A percentile compares a stretch with the other conserved stretches of the same genome.
Evolutionary conservation across 2,888 invertebrate species (phyloP).

Genomic region (Zhengitettix transpicula): DNA sequence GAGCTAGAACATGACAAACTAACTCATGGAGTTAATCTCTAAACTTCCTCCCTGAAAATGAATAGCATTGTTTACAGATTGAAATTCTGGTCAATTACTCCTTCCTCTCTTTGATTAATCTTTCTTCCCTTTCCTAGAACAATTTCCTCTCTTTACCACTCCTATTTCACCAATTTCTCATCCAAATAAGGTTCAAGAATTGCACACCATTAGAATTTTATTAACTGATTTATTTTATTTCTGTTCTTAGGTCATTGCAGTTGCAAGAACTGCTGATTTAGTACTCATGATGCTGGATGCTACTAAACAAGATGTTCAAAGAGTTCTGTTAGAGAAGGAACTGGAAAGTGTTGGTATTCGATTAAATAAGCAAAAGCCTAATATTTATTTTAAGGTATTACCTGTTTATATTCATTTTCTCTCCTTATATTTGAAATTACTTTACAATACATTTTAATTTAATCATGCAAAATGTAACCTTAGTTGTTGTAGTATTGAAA

Average conservation of each 20-base stretch:
- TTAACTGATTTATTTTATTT: not conserved
- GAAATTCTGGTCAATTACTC: too few relatives aligned
- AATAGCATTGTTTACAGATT: too few relatives aligned
- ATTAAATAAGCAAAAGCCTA: conserved; percentile 86
- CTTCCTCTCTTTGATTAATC: too few relatives aligned
- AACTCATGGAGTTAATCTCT: too few relatives aligned
- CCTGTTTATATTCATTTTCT: not conserved
- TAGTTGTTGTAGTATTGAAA: too few relatives aligned
- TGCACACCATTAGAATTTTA: not conserved
- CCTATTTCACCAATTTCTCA: not conserved
- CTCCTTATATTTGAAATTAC: too few relatives aligned
- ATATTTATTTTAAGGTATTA: conserved; percentile 89
- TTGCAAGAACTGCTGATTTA: conserved; percentile 93
- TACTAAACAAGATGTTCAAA: conserved; percentile 92
- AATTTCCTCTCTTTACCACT: too few relatives aligned
- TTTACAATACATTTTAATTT: too few relatives aligned
- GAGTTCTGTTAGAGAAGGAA: conserved; percentile 79
- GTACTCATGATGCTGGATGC: conserved; percentile 99
- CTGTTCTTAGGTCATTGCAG: conserved; percentile 68
- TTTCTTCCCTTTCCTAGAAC: too few relatives aligned
- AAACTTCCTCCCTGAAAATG: too few relatives aligned
- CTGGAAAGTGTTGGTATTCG: conserved; percentile 95
- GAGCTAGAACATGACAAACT: too few relatives aligned
- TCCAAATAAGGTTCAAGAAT: not conserved
- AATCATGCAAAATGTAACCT: too few relatives aligned